Evolutionary conservation across 2,888 invertebrate genomes (phyloP).

Genomic region (Drosophila lutescens): DNA sequence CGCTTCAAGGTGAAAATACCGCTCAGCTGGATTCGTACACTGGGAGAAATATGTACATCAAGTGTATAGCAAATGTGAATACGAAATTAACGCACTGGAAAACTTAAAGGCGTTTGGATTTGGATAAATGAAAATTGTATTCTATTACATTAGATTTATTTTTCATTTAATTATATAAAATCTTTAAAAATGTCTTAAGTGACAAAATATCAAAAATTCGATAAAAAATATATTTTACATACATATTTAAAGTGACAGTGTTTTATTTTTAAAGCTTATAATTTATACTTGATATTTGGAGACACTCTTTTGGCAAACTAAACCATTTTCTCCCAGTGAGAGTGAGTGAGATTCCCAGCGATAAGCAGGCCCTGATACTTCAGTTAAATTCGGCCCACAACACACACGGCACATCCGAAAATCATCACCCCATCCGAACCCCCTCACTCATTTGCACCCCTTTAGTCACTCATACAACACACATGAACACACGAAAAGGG

Average conservation of each 20-base stretch:
- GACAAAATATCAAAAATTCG: too few species aligned
- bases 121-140: too few species aligned
- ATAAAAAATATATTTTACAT: too few species aligned
- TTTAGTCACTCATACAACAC: neutral
- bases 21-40: constrained; percentile 2
- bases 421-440: constrained; percentile 1
- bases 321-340: too few species aligned
- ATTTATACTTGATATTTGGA: too few species aligned
- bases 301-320: neutral
- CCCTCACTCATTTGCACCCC: neutral
- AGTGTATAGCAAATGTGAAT: neutral
- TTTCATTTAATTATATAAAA: too few species aligned
- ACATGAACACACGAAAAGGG: constrained; percentile 1
- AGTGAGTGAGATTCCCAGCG: neutral
- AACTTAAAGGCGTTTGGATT: too few species aligned
- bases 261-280: too few species aligned
- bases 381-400: constrained; percentile 16
- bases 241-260: too few species aligned
- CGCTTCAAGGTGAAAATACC: constrained; percentile 1
- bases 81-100: too few species aligned
- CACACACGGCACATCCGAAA: constrained; percentile 24
- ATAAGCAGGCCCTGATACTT: constrained; percentile 24
- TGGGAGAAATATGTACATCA: neutral
- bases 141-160: too few species aligned
- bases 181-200: too few species aligned